A percentile compares a stretch with the other conserved stretches of the same genome.
Conservation (phyloP, 2,113 vertebrate species). For the Indri indri region DNA sequence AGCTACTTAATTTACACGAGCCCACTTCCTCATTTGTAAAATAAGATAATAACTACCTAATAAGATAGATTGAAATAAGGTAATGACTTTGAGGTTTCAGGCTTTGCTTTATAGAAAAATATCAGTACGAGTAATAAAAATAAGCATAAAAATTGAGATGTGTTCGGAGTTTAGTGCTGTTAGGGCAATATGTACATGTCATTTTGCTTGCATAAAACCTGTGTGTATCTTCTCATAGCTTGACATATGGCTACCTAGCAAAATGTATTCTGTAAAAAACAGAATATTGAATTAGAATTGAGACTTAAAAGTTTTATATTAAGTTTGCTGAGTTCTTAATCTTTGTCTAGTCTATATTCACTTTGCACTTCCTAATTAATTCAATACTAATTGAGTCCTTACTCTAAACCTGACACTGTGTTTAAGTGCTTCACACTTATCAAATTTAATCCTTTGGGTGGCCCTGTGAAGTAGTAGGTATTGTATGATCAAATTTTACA, state of each 20-base stretch:
- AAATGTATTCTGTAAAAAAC: neutral
- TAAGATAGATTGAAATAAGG: conserved; percentile 26
- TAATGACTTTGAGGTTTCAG: conserved; percentile 19
- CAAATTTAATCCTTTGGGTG: conserved; percentile 8
- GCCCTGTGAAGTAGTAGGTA: neutral
- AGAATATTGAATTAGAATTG: conserved; percentile 7
- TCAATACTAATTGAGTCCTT: neutral
- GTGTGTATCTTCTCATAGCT: neutral
- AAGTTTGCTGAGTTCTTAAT: neutral
- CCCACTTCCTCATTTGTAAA: neutral
- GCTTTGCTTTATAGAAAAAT: neutral
- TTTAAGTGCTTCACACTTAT: neutral
- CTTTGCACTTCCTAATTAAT: neutral
- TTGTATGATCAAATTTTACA: conserved; percentile 35
- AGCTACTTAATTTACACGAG: neutral
- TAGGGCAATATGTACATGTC: neutral
- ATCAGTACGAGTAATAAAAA: conserved; percentile 25
- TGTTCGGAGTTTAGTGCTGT: neutral
- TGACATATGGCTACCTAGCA: neutral
- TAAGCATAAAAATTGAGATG: neutral
- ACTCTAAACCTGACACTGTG: neutral
- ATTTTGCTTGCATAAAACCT: conserved; percentile 48
- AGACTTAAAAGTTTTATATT: neutral
- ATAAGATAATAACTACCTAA: conserved; percentile 14
- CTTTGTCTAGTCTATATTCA: conserved; percentile 44